These are phyloP conservation scores for Notodromas monacha DNA, from an alignment of 2,888 invertebrate species.

Conservation along the genomic window DNA sequence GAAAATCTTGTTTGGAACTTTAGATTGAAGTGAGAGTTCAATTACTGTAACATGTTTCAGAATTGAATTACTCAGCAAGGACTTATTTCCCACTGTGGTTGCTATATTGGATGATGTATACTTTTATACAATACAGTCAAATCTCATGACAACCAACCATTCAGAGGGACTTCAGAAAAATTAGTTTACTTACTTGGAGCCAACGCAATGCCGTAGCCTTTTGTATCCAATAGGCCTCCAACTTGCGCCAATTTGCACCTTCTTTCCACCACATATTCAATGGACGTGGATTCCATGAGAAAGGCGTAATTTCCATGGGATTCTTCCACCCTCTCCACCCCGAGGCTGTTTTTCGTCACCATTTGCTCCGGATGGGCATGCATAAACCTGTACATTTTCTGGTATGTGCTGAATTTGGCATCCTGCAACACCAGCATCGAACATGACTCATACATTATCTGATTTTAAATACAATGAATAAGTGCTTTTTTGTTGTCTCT, in stretches of 20 bases:
- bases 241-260: conserved; percentile 10
- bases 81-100: too few species aligned
- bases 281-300: conserved; percentile 20
- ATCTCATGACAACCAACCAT: too few species aligned
- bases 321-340: conserved; percentile 23
- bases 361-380: conserved; percentile 19
- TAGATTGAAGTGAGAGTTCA: too few species aligned
- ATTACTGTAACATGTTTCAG: too few species aligned
- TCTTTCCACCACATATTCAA: conserved; percentile 14
- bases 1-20: too few species aligned
- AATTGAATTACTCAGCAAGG: too few species aligned
- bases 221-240: conserved; percentile 11
- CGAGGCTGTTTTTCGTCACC: conserved; percentile 23
- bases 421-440: conserved; percentile 27
- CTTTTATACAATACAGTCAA: too few species aligned
- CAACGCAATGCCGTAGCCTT: conserved; percentile 12
- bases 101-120: too few species aligned
- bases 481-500: neutral
- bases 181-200: conserved; percentile 8
- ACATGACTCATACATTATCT: conserved; percentile 6
- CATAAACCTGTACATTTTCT: conserved; percentile 51
- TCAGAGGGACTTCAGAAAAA: conserved; percentile 6
- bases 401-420: conserved; percentile 38
- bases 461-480: too few species aligned
- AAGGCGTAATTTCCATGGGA: conserved; percentile 19